phyloP scores from a whole-genome alignment of 2,888 invertebrate species.

The Boloria selene region DNA sequence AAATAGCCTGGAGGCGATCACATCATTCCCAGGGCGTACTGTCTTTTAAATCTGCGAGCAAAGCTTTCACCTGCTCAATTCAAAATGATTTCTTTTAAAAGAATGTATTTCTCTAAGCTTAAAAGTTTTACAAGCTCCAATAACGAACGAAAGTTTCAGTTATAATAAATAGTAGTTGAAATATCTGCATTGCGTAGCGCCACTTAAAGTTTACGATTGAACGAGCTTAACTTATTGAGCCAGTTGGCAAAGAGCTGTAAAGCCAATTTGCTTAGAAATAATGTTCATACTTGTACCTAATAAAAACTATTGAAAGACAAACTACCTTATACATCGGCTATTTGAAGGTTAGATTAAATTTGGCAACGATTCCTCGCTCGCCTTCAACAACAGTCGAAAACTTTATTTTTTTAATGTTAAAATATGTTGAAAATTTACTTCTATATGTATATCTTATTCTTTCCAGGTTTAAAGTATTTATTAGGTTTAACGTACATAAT shows the following conservation, averaged over 20 bases:
- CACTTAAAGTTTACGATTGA: slow-evolving; percentile 38
- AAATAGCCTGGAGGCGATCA: too few species aligned
- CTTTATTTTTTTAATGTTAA: not conserved
- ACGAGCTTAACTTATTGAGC: slow-evolving; percentile 32
- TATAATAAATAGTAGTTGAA: slow-evolving; percentile 35
- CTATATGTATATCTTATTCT: too few species aligned
- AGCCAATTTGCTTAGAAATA: slow-evolving; percentile 33
- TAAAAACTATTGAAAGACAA: slow-evolving; percentile 21
- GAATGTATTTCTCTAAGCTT: not conserved
- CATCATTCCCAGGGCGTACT: too few species aligned
- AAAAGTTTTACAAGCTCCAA: slow-evolving; percentile 5
- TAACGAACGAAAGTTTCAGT: slow-evolving; percentile 15
- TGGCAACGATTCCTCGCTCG: slow-evolving; percentile 9
- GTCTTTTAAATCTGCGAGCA: too few species aligned
- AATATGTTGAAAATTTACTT: too few species aligned
- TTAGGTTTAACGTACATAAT: too few species aligned
- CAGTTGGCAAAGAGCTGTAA: slow-evolving; percentile 32
- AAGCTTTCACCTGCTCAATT: too few species aligned
- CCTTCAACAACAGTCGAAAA: not conserved
- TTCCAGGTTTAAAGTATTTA: too few species aligned
- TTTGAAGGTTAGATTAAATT: slow-evolving; percentile 20
- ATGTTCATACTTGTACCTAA: slow-evolving; percentile 21
- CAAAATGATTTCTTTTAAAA: too few species aligned
- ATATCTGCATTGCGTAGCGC: slow-evolving; percentile 35
- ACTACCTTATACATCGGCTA: slow-evolving; percentile 9